Percentiles rank a stretch among this genome's conserved stretches.
Evolutionary conservation across 1,140 invertebrate genomes (phyloP).

Genomic region (Lepidurus arcticus): DNA sequence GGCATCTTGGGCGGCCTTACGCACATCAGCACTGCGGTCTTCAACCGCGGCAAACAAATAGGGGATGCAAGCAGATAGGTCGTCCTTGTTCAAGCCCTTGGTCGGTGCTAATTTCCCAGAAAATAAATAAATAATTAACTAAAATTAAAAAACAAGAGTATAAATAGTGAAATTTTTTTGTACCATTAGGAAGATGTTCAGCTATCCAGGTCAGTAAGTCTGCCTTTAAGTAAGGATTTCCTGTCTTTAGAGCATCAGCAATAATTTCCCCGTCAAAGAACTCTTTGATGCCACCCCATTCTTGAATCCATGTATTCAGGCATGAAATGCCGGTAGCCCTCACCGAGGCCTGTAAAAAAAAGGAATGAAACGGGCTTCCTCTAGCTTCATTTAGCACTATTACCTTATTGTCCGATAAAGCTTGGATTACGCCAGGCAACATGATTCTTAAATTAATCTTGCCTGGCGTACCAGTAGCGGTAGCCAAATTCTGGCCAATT

Average conservation of each 20-base stretch:
- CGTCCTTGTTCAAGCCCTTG: constrained; percentile 59
- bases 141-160: neutral
- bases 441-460: constrained; percentile 72
- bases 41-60: constrained; percentile 76
- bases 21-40: constrained; percentile 83
- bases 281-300: constrained; percentile 65
- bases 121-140: neutral
- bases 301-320: constrained; percentile 74
- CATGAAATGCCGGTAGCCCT: constrained; percentile 68
- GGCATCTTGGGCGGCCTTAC: constrained; percentile 82
- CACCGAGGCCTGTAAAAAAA: constrained; percentile 59
- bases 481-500: constrained; percentile 71
- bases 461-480: constrained; percentile 70
- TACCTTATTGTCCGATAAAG: constrained; percentile 65
- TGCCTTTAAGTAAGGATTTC: constrained; percentile 71
- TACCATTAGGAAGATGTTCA: constrained; percentile 68
- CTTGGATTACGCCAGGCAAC: constrained; percentile 75
- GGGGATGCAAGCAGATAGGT: constrained; percentile 69
- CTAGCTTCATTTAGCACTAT: constrained; percentile 25
- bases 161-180: constrained; percentile 35
- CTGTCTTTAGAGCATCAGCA: constrained; percentile 71
- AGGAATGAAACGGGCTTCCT: neutral
- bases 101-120: neutral
- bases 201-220: constrained; percentile 80
- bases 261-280: constrained; percentile 87